These are phyloP conservation scores for Paramormyrops kingsleyae DNA, from an alignment of 2,113 vertebrate species.

Conservation along the genomic window DNA sequence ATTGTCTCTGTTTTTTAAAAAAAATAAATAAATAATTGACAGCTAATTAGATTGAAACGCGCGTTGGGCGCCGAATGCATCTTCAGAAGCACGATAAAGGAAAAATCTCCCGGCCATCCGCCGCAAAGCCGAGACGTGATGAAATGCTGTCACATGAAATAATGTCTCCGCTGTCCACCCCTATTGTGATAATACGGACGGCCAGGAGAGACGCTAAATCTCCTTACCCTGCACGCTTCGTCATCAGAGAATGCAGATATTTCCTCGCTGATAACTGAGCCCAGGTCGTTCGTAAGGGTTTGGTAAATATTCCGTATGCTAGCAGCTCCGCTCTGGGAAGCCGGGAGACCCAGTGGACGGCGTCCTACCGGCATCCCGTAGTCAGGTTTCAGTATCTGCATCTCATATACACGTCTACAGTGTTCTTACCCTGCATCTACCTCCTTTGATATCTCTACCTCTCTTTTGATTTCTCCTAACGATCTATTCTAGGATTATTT, in stretches of 20 bases:
- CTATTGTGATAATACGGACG: slow-evolving; percentile 33
- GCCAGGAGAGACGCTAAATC: slow-evolving; percentile 57
- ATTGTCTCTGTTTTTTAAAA: neutral
- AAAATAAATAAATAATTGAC: neutral
- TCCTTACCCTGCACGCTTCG: slow-evolving; percentile 88
- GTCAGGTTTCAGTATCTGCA: neutral
- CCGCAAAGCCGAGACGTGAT: neutral
- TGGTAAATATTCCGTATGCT: slow-evolving; percentile 85
- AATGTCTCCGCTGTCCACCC: slow-evolving; percentile 15
- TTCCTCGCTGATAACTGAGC: slow-evolving; percentile 86
- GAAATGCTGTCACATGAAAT: slow-evolving; percentile 9
- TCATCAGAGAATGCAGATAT: slow-evolving; percentile 86
- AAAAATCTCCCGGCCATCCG: neutral
- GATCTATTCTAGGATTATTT: neutral
- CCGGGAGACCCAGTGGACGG: slow-evolving; percentile 49
- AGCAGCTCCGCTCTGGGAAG: slow-evolving; percentile 74
- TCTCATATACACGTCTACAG: neutral
- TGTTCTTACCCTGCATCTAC: neutral
- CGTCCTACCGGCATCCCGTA: slow-evolving; percentile 22
- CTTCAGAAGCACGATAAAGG: neutral
- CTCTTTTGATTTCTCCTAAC: neutral
- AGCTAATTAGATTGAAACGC: neutral
- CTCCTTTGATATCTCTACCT: neutral
- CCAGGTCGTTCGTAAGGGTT: slow-evolving; percentile 89
- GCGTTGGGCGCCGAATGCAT: neutral